Conservation (phyloP, 2,113 vertebrate genomes). For the Crotalus horridus region DNA sequence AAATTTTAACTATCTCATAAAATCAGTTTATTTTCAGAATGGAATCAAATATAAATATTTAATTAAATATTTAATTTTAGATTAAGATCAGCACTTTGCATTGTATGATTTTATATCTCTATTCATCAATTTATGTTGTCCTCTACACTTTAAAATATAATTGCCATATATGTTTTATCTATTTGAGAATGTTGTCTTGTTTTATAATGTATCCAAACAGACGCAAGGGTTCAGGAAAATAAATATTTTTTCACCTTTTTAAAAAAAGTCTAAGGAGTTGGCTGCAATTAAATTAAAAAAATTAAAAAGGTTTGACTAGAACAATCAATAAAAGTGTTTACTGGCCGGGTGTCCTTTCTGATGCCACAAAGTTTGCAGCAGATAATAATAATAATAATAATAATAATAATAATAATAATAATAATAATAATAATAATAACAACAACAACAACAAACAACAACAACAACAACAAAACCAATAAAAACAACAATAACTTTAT, state of each 20-base stretch:
- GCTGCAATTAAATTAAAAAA: not conserved
- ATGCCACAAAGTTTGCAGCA: not conserved
- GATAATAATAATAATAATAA: not conserved
- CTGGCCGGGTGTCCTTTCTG: not conserved
- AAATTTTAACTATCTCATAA: not conserved
- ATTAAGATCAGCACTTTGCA: slow-evolving; percentile 17
- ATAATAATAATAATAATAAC: too few relatives aligned
- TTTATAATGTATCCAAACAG: not conserved
- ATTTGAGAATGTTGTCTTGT: not conserved
- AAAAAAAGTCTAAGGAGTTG: not conserved
- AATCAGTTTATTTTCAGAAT: slow-evolving; percentile 22
- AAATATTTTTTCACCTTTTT: not conserved
- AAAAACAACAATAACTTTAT: too few relatives aligned
- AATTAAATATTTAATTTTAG: slow-evolving; percentile 14
- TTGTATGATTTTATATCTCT: not conserved
- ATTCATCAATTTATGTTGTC: slow-evolving; percentile 27
- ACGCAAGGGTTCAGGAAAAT: not conserved
- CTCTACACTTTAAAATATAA: slow-evolving; percentile 31
- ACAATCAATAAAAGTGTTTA: not conserved
- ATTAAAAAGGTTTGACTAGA: not conserved
- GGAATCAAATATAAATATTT: slow-evolving; percentile 20
- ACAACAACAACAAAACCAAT: too few relatives aligned
- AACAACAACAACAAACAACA: too few relatives aligned
- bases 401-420: too few relatives aligned
- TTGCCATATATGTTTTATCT: not conserved